These are phyloP conservation scores for Conus ventricosus DNA, from an alignment of 1,140 invertebrate genomes.

Conservation along the genomic window DNA sequence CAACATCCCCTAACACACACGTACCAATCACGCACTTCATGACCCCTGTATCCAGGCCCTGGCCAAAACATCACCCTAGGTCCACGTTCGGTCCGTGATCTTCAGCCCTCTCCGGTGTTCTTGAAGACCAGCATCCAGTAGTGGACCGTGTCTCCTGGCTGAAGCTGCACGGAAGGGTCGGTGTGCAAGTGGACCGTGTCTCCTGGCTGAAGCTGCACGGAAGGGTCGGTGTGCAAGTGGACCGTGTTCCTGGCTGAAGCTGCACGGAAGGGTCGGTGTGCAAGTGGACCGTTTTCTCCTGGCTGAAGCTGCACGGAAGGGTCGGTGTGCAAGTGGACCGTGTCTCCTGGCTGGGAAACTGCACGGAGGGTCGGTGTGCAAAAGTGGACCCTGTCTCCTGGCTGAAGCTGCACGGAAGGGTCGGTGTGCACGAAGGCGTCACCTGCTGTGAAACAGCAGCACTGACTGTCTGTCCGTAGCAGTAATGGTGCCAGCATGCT, in stretches of 20 bases:
- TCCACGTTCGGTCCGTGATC: slow-evolving; percentile 22
- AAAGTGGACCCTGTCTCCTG: too few relatives aligned
- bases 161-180: slow-evolving; percentile 11
- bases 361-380: too few relatives aligned
- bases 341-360: slow-evolving; percentile 22
- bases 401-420: slow-evolving; percentile 19
- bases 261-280: neutral
- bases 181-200: slow-evolving; percentile 49
- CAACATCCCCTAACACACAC: neutral
- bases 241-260: slow-evolving; percentile 44
- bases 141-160: slow-evolving; percentile 47
- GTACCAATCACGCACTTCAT: too few relatives aligned
- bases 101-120: neutral
- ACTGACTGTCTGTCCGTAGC: neutral
- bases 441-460: slow-evolving; percentile 6
- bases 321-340: slow-evolving; percentile 37
- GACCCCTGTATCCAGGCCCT: neutral
- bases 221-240: too few relatives aligned
- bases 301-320: slow-evolving; percentile 27
- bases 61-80: neutral
- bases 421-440: slow-evolving; percentile 39
- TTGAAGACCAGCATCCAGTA: slow-evolving; percentile 44
- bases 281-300: slow-evolving; percentile 49
- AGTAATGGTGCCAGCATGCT: neutral
- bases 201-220: slow-evolving; percentile 34